These are phyloP conservation scores for Drosophila koepferae DNA, from an alignment of 2,888 invertebrate genomes.

Conservation along the genomic window DNA sequence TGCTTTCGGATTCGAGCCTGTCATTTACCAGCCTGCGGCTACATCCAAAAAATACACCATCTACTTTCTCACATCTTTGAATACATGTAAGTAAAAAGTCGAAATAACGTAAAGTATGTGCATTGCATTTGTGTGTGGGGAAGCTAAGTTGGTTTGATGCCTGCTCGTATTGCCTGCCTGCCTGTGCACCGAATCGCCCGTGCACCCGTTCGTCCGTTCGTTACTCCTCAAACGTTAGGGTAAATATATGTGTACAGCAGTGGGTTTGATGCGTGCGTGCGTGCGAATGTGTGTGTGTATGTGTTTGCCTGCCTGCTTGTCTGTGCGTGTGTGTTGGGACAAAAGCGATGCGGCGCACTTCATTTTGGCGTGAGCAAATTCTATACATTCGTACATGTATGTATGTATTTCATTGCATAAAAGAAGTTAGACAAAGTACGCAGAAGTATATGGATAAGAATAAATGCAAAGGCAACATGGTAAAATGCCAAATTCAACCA, in stretches of 20 bases:
- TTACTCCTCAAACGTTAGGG: constrained; percentile 12
- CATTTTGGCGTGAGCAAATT: constrained; percentile 29
- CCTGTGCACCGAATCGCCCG: neutral
- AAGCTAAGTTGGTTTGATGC: constrained; percentile 22
- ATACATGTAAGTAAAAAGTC: constrained; percentile 23
- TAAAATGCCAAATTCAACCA: neutral
- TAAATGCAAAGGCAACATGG: constrained; percentile 5
- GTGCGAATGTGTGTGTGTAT: constrained; percentile 8
- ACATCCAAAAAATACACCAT: constrained; percentile 15
- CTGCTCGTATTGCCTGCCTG: neutral
- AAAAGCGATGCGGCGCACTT: constrained; percentile 59
- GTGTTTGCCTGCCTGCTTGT: constrained; percentile 6
- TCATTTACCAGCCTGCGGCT: constrained; percentile 30
- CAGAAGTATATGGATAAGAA: constrained; percentile 4
- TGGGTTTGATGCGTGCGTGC: constrained; percentile 32
- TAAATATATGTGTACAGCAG: constrained; percentile 27
- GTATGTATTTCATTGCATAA: constrained; percentile 33
- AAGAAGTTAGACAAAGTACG: constrained; percentile 13
- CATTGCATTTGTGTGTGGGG: constrained; percentile 41
- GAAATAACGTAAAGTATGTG: constrained; percentile 7
- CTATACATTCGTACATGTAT: constrained; percentile 3
- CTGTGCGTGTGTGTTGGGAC: constrained; percentile 31
- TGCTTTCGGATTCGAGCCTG: constrained; percentile 44
- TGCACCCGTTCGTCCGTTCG: neutral
- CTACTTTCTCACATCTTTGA: constrained; percentile 14